These are phyloP conservation scores for Brenthis daphne DNA, from an alignment of 2,888 invertebrate species.

Conservation along the genomic window DNA sequence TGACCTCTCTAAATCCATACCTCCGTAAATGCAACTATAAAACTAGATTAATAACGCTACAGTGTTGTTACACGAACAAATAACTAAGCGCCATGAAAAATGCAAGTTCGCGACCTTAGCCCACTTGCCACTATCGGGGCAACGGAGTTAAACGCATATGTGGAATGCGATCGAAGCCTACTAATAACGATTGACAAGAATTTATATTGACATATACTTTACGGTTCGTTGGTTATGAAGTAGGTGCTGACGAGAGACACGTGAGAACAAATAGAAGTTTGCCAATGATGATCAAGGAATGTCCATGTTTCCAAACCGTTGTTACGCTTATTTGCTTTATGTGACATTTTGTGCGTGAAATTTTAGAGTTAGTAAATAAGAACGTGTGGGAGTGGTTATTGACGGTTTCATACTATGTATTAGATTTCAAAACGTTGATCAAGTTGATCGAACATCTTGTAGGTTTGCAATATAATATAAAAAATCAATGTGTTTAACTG, in stretches of 20 bases:
- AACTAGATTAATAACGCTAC: conserved; percentile 40
- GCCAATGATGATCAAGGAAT: no score
- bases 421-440: conserved; percentile 48
- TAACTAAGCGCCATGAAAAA: conserved; percentile 59
- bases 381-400: conserved; percentile 28
- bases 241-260: background rate
- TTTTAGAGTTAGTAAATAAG: conserved; percentile 43
- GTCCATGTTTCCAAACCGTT: conserved; percentile 8
- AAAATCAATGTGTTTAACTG: no score
- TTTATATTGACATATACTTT: conserved; percentile 16
- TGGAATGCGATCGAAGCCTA: conserved; percentile 15
- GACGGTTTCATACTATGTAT: conserved; percentile 42
- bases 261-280: background rate
- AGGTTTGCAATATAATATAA: no score
- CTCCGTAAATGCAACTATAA: conserved; percentile 33
- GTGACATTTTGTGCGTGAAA: conserved; percentile 42
- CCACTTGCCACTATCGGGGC: conserved; percentile 56
- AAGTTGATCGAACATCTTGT: conserved; percentile 14
- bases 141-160: conserved; percentile 35
- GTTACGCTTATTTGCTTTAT: conserved; percentile 8
- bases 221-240: conserved; percentile 21
- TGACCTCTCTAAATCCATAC: conserved; percentile 12
- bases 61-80: conserved; percentile 44
- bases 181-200: conserved; percentile 15
- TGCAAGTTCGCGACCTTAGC: conserved; percentile 72